Evolutionary conservation across 2,113 vertebrate species (phyloP).

Genomic region (Dasyprocta punctata): DNA sequence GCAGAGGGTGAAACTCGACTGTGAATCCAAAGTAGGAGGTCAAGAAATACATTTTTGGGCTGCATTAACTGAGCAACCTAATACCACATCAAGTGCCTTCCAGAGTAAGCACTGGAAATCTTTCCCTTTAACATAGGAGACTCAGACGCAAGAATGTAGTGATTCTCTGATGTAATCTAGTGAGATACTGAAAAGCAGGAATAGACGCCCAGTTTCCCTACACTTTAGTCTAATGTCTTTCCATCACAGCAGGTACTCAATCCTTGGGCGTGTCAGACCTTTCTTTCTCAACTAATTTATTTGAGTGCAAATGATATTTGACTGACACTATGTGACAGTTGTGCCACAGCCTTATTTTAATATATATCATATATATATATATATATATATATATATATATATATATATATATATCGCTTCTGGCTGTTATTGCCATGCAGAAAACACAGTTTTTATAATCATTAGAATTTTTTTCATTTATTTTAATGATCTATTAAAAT

Average conservation of each 20-base stretch:
- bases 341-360: not conserved
- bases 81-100: not conserved
- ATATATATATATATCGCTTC: not conserved
- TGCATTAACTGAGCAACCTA: not conserved
- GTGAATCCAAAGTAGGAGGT: not conserved
- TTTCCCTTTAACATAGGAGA: not conserved
- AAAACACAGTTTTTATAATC: constrained; percentile 35
- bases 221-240: not conserved
- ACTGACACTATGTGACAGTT: not conserved
- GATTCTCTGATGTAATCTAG: not conserved
- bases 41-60: not conserved
- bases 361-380: too few relatives aligned
- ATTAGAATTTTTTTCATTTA: constrained; percentile 41
- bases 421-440: constrained; percentile 9
- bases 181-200: not conserved
- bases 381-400: too few relatives aligned
- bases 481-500: constrained; percentile 65
- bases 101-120: not conserved
- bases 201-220: not conserved
- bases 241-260: not conserved
- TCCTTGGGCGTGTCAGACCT: not conserved
- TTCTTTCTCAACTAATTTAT: not conserved
- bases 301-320: not conserved
- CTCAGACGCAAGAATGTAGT: not conserved
- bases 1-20: not conserved